These are phyloP conservation scores for Acyrthosiphon pisum DNA, from an alignment of 1,140 invertebrate genomes.

Conservation along the genomic window DNA sequence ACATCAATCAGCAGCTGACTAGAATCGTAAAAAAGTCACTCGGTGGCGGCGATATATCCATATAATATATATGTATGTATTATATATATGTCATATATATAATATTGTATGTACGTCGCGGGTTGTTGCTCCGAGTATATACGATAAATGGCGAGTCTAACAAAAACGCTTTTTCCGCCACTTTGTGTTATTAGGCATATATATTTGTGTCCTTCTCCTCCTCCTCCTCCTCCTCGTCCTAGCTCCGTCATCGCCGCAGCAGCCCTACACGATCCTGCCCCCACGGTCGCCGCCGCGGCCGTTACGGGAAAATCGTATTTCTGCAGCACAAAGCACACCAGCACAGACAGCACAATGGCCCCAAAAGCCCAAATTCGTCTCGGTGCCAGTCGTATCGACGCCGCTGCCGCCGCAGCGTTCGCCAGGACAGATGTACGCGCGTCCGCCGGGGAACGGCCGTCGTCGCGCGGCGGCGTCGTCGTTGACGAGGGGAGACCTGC, in stretches of 20 bases:
- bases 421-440: conserved; percentile 48
- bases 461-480: background rate
- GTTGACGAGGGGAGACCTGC: conserved; percentile 3
- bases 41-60: background rate
- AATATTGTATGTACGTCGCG: background rate
- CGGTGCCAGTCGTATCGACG: conserved; percentile 38
- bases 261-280: background rate
- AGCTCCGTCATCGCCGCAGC: no score
- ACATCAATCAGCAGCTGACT: conserved; percentile 49
- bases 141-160: conserved; percentile 53
- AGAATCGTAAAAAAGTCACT: conserved; percentile 42
- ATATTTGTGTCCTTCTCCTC: background rate
- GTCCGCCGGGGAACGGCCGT: background rate
- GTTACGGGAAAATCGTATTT: conserved; percentile 54
- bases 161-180: conserved; percentile 56
- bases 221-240: background rate
- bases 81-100: background rate
- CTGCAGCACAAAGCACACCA: background rate
- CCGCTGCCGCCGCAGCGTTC: background rate
- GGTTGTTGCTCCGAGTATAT: background rate
- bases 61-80: background rate
- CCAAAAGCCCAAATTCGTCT: conserved; percentile 47
- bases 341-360: background rate
- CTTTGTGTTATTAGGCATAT: background rate
- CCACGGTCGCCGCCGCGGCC: background rate